Evolutionary conservation across 2,797 vertebrate genomes (phyloP).

Genomic region (Pyrocephalus nanus): DNA sequence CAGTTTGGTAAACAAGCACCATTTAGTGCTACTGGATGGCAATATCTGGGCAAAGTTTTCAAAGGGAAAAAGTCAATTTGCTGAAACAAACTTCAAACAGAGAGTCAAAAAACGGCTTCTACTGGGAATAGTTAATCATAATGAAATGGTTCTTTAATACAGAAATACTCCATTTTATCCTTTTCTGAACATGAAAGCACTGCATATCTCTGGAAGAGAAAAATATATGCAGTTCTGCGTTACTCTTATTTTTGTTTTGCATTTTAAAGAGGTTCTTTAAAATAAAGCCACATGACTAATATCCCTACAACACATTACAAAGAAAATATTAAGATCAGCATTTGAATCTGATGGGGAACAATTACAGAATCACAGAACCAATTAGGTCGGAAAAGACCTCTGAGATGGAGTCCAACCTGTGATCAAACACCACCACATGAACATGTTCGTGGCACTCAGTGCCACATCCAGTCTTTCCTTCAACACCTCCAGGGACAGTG

Average conservation of each 20-base stretch:
- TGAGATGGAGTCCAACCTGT: neutral
- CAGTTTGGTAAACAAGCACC: neutral
- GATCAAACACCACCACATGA: neutral
- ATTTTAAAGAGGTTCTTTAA: neutral
- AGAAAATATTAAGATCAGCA: neutral
- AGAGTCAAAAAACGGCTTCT: neutral
- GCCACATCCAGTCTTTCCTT: neutral
- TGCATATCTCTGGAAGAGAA: neutral
- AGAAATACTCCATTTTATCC: neutral
- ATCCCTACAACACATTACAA: neutral
- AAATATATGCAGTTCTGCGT: accelerated
- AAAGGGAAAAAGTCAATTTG: neutral
- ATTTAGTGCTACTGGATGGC: neutral
- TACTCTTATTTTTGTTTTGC: neutral
- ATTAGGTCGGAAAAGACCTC: neutral
- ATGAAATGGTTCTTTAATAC: neutral
- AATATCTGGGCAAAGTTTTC: neutral
- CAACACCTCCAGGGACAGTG: neutral
- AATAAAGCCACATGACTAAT: neutral
- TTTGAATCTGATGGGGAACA: neutral
- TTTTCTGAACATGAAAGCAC: neutral
- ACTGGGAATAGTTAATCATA: neutral
- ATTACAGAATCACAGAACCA: neutral
- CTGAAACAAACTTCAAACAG: neutral
- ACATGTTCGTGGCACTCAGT: neutral